Percentiles rank a stretch among this genome's conserved stretches.
phyloP scores from a whole-genome alignment of 2,797 vertebrate species.

The Oryzias sinensis region DNA sequence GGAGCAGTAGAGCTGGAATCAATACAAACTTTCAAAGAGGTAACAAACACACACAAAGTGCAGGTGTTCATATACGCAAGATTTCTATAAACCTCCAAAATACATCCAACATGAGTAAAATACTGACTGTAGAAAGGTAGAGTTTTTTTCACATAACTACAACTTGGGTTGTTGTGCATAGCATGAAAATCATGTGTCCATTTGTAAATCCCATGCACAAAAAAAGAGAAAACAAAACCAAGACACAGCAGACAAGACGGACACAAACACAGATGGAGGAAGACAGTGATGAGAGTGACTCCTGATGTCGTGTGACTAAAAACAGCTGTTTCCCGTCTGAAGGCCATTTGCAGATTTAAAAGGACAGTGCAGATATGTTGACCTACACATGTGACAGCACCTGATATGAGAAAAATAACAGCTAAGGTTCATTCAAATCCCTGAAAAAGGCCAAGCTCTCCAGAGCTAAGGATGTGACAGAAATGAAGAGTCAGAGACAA shows the following conservation, averaged over 20 bases:
- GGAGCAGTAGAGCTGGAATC: constrained; percentile 8
- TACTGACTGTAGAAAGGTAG: constrained; percentile 8
- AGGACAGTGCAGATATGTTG: constrained; percentile 43
- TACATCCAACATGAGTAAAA: constrained; percentile 3
- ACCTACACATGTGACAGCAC: constrained; percentile 29
- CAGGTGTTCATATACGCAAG: constrained; percentile 25
- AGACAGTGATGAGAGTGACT: constrained; percentile 42
- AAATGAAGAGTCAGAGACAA: constrained; percentile 24
- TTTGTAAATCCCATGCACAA: constrained; percentile 42
- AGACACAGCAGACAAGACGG: constrained; percentile 29
- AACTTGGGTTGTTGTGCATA: constrained; percentile 13
- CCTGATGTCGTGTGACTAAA: constrained; percentile 43
- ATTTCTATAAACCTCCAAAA: constrained; percentile 51
- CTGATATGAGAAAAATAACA: constrained; percentile 37
- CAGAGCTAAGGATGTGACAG: constrained; percentile 30
- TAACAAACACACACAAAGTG: constrained; percentile 23
- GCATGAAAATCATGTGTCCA: constrained; percentile 42
- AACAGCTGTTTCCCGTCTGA: constrained; percentile 51
- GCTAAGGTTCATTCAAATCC: constrained; percentile 55
- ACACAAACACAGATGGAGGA: constrained; percentile 32
- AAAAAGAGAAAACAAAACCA: constrained; percentile 24
- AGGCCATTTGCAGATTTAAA: constrained; percentile 58
- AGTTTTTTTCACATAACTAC: neutral
- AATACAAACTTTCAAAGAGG: constrained; percentile 10
- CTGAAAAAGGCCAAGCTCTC: constrained; percentile 34